phyloP scores from a whole-genome alignment of 2,113 vertebrate genomes.

The Pygoscelis adeliae region DNA sequence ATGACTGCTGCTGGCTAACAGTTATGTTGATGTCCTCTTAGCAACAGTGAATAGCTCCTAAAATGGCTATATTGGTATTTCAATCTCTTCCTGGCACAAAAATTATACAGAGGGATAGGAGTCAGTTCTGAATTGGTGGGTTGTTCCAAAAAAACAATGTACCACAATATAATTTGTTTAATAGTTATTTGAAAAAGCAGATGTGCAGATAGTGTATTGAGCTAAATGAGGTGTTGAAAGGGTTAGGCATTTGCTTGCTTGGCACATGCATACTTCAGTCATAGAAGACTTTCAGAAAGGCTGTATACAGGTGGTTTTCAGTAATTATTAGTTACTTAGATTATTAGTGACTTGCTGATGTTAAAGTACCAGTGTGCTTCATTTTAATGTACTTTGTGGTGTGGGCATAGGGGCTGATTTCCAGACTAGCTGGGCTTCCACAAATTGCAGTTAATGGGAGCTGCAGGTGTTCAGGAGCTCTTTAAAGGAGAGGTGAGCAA shows the following conservation, averaged over 20 bases:
- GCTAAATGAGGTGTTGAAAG: constrained; percentile 12
- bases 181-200: constrained; percentile 28
- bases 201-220: not conserved
- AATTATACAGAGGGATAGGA: not conserved
- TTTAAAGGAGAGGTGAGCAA: not conserved
- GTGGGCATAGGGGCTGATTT: not conserved
- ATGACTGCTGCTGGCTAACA: not conserved
- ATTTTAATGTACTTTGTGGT: not conserved
- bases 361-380: not conserved
- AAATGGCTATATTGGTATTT: not conserved
- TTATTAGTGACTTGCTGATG: constrained; percentile 8
- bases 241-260: not conserved
- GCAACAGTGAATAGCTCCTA: not conserved
- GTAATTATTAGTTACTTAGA: constrained; percentile 25
- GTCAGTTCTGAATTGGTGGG: not conserved
- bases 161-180: not conserved
- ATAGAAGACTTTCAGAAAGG: not conserved
- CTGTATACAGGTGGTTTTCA: not conserved
- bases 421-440: not conserved
- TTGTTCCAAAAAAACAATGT: not conserved
- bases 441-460: not conserved
- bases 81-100: not conserved
- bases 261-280: not conserved
- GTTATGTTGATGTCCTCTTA: constrained; percentile 13
- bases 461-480: constrained; percentile 41